Percentiles rank a stretch among this genome's conserved stretches.
Conservation (phyloP, 2,113 vertebrate species). For the Beaufortia kweichowensis region DNA sequence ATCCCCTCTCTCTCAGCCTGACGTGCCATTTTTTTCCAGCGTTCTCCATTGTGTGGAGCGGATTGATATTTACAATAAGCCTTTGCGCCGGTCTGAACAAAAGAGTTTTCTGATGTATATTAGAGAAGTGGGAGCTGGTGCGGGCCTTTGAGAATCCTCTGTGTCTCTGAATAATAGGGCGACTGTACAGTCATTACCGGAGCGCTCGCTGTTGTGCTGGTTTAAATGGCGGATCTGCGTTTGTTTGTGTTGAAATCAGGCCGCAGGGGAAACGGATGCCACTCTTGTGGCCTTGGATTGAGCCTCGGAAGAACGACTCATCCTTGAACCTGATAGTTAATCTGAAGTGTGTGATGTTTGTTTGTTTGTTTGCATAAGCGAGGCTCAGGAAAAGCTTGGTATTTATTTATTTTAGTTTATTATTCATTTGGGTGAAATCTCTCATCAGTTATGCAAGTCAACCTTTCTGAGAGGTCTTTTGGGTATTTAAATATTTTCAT, state of each 20-base stretch:
- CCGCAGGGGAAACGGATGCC: conserved; percentile 33
- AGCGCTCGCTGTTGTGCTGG: conserved; percentile 23
- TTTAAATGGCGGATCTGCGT: conserved; percentile 32
- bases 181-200: conserved; percentile 40
- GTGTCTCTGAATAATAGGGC: conserved; percentile 44
- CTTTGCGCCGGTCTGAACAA: conserved; percentile 39
- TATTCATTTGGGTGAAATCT: no score
- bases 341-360: conserved; percentile 13
- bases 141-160: conserved; percentile 37
- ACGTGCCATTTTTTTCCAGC: conserved; percentile 1
- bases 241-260: conserved; percentile 43
- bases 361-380: conserved; percentile 11
- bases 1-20: conserved; percentile 24
- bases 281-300: conserved; percentile 37
- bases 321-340: conserved; percentile 22
- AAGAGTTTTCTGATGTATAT: conserved; percentile 43
- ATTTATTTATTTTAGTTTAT: no score
- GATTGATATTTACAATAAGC: conserved; percentile 54
- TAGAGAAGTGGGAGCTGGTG: conserved; percentile 24
- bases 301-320: conserved; percentile 8
- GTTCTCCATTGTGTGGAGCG: conserved; percentile 10
- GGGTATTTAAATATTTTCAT: no score
- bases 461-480: no score
- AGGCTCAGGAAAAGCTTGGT: neutral
- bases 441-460: no score